Percentiles rank a stretch among this genome's conserved stretches.
phyloP scores from a whole-genome alignment of 2,888 invertebrate genomes.

The Creontiades dilutus region DNA sequence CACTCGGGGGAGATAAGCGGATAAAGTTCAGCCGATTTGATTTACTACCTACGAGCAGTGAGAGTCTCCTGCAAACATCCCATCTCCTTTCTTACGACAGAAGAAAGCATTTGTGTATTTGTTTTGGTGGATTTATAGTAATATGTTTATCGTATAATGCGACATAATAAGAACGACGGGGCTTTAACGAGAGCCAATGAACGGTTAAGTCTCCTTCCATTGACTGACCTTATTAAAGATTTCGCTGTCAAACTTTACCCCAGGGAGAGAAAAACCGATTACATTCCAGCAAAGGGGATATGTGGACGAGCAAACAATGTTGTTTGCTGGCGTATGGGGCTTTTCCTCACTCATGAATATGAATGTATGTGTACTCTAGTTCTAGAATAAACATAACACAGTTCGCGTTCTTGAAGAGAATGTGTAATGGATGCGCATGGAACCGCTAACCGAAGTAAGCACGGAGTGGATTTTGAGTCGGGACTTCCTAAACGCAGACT shows the following conservation, averaged over 20 bases:
- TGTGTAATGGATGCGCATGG: not conserved
- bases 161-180: no score
- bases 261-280: no score
- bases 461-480: no score
- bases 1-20: not conserved
- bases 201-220: no score
- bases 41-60: not conserved
- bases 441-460: not conserved
- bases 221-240: no score
- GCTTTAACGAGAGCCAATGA: no score
- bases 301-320: not conserved
- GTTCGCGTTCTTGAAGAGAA: not conserved
- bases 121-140: no score
- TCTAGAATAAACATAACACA: not conserved
- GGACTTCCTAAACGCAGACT: no score
- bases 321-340: not conserved
- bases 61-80: not conserved
- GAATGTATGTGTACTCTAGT: not conserved
- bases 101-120: not conserved
- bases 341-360: not conserved
- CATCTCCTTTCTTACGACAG: not conserved
- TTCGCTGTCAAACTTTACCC: no score
- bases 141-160: no score
- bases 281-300: no score
- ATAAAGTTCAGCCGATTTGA: slow-evolving; percentile 28